Base-by-base conservation (phyloP, 2,888 invertebrate genomes). In the Cryptus viduatorius region DNA sequence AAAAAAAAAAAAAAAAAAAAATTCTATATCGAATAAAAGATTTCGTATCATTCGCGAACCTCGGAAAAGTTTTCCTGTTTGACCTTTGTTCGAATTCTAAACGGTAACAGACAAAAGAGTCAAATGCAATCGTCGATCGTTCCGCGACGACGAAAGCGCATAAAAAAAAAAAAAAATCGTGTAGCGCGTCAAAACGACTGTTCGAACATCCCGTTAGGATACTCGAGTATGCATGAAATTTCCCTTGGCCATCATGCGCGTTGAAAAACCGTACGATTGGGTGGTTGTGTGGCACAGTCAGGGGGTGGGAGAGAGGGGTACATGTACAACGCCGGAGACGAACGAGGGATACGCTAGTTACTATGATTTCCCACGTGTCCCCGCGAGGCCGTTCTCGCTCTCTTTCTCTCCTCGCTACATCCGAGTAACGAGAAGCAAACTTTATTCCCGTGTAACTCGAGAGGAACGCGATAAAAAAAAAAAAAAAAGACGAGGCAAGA, bases 291-390 rank as follows among this genome's bases (percentile, higher is more conserved):
- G 48, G 14, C 72, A 68, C 46, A 71, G 44, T 59, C 42, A 12
- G 16, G 24, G 24, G 53, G 12, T n/a, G 14, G 31, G 37, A 71
- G 53, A 50, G 53, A 50, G 37, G 29, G 31, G 42, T 61, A 61
- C 31, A 59, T 69, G 75, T 76, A 61, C 46, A 48, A 81, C 53
- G 48, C 72, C 72, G 67, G 37, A 46, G 64, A 53, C 71, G 84
- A 69, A 73, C 78, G 76, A 65, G 84, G 73, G 73, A 76, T 65
- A 72, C 71, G 75, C 79, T 79, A 82, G 86, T 86, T 85, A 83
- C 83, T 67, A 85, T 86, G 86, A 86, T 86, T 86, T 86, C 86
- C 86, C 86, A 86, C 86, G 86, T 86, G 86, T 83, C 83, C 81
- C 64, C 59, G 64, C 76, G 76, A 69, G 69, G 84, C 79, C 42